These are phyloP conservation scores for Cossypha dichroa DNA, from an alignment of 2,797 vertebrate genomes.

Conservation along the genomic window DNA sequence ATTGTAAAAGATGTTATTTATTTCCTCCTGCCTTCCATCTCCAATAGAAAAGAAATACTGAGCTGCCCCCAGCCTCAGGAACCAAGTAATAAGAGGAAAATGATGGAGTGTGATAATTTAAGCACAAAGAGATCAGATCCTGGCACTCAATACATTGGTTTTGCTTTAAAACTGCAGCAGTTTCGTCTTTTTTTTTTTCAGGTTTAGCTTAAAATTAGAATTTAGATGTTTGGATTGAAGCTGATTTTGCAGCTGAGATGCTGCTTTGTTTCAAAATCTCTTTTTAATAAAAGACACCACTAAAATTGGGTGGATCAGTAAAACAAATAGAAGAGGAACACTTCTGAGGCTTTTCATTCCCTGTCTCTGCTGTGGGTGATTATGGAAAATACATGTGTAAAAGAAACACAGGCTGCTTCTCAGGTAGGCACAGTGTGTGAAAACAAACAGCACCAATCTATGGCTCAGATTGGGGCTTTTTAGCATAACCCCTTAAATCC, in stretches of 20 bases:
- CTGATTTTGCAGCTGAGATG: not conserved
- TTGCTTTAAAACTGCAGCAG: not conserved
- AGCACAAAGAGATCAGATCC: not conserved
- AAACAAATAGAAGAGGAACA: not conserved
- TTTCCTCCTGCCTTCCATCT: not conserved
- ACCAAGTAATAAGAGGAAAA: not conserved
- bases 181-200: not conserved
- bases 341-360: not conserved
- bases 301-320: not conserved
- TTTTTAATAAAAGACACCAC: not conserved
- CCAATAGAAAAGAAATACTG: not conserved
- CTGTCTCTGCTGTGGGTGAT: not conserved
- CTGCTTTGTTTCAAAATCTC: not conserved
- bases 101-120: not conserved
- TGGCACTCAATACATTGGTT: not conserved
- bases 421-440: not conserved
- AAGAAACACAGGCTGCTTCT: not conserved
- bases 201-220: not conserved
- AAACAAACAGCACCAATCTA: not conserved
- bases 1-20: slow-evolving; percentile 22
- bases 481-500: not conserved
- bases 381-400: not conserved
- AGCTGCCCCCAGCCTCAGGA: not conserved
- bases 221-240: not conserved
- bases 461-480: not conserved